Evolutionary conservation across 37 sponge, comb jelly and placozoan genomes (phyloP).

Genomic region (Tethya wilhelma): DNA sequence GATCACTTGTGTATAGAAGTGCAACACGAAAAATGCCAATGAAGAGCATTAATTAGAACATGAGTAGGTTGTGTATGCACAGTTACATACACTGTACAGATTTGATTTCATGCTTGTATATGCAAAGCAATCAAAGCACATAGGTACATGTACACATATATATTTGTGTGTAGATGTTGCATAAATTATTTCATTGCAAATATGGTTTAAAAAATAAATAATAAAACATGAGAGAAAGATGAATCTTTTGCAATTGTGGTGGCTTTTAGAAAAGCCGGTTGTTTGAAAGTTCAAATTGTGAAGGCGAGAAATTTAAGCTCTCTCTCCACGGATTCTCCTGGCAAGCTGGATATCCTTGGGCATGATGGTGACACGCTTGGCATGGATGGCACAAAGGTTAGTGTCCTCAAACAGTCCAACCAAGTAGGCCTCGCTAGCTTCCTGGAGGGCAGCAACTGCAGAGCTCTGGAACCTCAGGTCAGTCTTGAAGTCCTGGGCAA

Average conservation of each 20-base stretch:
- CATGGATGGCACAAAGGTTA: constrained; percentile 98
- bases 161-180: too few species aligned
- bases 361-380: constrained; percentile 99
- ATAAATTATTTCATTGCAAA: too few species aligned
- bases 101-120: too few species aligned
- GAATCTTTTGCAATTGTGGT: constrained; percentile 49
- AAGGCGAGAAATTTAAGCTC: constrained; percentile 64
- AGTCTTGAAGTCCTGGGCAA: constrained; percentile 95
- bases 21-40: too few species aligned
- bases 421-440: constrained; percentile 96
- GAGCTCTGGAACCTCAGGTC: constrained; percentile 91
- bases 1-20: too few species aligned
- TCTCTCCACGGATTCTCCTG: constrained; percentile 95
- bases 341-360: constrained; percentile 99
- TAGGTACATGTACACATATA: too few species aligned
- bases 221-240: too few species aligned
- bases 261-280: constrained; percentile 92
- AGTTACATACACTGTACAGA: too few species aligned
- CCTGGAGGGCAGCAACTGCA: constrained; percentile 89
- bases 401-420: constrained; percentile 98
- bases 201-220: too few species aligned
- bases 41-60: too few species aligned
- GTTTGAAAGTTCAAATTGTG: constrained; percentile 2
- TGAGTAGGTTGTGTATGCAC: too few species aligned
- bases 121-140: too few species aligned